phyloP scores from a whole-genome alignment of 2,888 invertebrate genomes.

The Apomyelois bistriatella region DNA sequence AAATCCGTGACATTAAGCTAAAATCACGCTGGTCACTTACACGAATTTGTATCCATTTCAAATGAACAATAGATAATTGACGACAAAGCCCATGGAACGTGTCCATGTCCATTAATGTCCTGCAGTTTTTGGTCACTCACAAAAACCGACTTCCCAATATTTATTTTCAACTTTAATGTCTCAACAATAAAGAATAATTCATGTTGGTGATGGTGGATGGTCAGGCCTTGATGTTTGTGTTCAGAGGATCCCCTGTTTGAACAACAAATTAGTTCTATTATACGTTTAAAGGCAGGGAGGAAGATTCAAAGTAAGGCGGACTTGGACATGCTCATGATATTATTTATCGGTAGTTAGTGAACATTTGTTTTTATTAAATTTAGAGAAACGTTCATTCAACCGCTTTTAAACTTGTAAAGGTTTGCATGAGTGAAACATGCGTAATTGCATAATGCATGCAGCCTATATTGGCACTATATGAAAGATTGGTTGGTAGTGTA shows the following conservation, averaged over 20 bases:
- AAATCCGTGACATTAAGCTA: conserved; percentile 48
- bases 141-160: conserved; percentile 18
- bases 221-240: conserved; percentile 57
- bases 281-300: conserved; percentile 67
- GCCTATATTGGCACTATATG: too few relatives aligned
- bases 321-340: conserved; percentile 22
- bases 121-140: conserved; percentile 43
- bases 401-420: too few relatives aligned
- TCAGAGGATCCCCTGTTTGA: conserved; percentile 70
- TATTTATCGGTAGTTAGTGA: too few relatives aligned
- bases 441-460: too few relatives aligned
- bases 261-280: conserved; percentile 78
- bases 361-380: too few relatives aligned
- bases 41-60: conserved; percentile 40
- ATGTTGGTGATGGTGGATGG: background rate
- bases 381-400: too few relatives aligned
- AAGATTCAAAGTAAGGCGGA: conserved; percentile 46
- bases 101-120: conserved; percentile 60
- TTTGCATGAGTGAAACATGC: too few relatives aligned
- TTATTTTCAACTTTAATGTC: conserved; percentile 21
- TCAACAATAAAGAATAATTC: conserved; percentile 4
- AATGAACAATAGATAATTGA: conserved; percentile 40
- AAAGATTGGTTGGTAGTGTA: too few relatives aligned
- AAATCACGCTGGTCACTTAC: conserved; percentile 54
- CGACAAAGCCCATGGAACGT: conserved; percentile 62